Conservation (phyloP, 1,140 invertebrate genomes). For the Psilanteris sp. region DNA sequence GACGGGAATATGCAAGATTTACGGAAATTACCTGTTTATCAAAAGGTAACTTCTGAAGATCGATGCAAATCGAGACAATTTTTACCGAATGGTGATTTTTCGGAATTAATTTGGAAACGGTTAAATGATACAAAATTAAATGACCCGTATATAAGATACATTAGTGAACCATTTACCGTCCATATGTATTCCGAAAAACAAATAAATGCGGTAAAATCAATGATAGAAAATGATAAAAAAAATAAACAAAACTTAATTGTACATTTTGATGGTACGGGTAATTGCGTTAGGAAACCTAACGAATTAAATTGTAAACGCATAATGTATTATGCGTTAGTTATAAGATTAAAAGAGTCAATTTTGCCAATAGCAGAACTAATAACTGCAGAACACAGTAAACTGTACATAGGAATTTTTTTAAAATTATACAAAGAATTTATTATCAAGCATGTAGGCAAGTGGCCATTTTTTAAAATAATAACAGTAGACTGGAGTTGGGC, state of each 20-base stretch:
- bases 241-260: not conserved
- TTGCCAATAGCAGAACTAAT: no score
- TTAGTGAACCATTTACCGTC: not conserved
- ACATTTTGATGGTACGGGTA: no score
- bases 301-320: slow-evolving; percentile 18
- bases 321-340: slow-evolving; percentile 34
- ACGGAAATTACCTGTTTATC: slow-evolving; percentile 4
- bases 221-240: not conserved
- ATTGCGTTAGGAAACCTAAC: slow-evolving; percentile 12
- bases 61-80: slow-evolving; percentile 2
- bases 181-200: slow-evolving; percentile 12
- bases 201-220: slow-evolving; percentile 8
- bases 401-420: not conserved
- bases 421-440: no score
- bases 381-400: slow-evolving; percentile 7
- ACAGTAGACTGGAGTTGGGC: no score
- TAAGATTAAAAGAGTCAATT: slow-evolving; percentile 17
- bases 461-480: no score
- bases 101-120: slow-evolving; percentile 2
- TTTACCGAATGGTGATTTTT: no score
- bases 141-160: no score
- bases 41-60: slow-evolving; percentile 13
- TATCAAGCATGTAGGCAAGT: no score
- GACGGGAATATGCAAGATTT: slow-evolving; percentile 24
- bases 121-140: slow-evolving; percentile 4